phyloP scores from a whole-genome alignment of 2,113 vertebrate genomes.

The Passer domesticus region DNA sequence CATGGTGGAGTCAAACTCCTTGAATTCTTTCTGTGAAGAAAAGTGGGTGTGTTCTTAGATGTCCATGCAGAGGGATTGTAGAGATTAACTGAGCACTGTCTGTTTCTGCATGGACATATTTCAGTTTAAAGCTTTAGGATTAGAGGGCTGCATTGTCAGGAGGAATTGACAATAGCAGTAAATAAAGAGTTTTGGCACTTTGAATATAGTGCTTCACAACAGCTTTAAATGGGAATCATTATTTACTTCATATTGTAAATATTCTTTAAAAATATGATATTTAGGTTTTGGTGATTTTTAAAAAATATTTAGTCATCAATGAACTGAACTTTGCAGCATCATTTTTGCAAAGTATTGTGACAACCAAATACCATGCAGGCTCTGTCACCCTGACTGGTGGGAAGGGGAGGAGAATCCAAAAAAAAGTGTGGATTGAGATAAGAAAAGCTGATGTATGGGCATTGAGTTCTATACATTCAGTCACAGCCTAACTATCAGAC shows the following conservation, averaged over 20 bases:
- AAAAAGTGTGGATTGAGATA: neutral
- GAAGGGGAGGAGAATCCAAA: neutral
- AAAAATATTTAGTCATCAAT: neutral
- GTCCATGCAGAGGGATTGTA: neutral
- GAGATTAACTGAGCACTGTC: neutral
- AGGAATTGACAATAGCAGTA: neutral
- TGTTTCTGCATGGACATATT: neutral
- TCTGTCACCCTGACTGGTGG: neutral
- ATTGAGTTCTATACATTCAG: accelerated
- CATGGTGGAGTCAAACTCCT: neutral
- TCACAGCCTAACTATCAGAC: neutral
- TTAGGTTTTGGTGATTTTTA: neutral
- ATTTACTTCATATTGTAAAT: neutral
- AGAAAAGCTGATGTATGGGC: neutral
- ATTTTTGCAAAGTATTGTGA: neutral
- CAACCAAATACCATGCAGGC: neutral
- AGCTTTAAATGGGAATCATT: neutral
- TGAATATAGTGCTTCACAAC: neutral
- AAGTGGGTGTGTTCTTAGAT: neutral
- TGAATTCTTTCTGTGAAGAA: neutral
- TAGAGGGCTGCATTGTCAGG: neutral
- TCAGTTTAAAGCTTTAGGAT: neutral
- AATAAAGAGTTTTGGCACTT: neutral
- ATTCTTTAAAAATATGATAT: neutral
- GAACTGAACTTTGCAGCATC: neutral